phyloP scores from a whole-genome alignment of 2,888 invertebrate species.

The Rugalucina vietnamica region DNA sequence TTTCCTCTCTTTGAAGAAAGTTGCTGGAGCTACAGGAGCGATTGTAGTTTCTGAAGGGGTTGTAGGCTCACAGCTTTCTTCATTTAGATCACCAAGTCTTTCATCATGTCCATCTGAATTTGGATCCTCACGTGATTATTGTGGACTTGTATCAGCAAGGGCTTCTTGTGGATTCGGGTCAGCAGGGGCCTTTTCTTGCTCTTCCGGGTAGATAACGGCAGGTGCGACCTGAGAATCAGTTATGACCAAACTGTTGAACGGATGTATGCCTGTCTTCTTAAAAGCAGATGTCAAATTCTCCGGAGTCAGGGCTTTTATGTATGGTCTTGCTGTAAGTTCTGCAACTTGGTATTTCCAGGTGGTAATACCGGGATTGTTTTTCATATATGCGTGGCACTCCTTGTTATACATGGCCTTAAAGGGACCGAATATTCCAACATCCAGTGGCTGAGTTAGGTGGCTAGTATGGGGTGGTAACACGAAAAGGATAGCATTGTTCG shows the following conservation, averaged over 20 bases:
- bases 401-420: conserved; percentile 29
- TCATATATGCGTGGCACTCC: conserved; percentile 22
- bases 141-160: not conserved
- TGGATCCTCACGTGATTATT: no score
- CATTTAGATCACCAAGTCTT: no score
- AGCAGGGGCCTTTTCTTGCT: not conserved
- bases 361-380: not conserved
- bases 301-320: not conserved
- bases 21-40: no score
- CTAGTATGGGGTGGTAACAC: conserved; percentile 21
- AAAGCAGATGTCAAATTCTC: not conserved
- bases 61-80: no score
- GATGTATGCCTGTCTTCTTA: no score
- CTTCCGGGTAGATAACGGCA: no score
- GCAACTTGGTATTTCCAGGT: not conserved
- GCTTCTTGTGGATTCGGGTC: not conserved
- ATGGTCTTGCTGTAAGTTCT: not conserved
- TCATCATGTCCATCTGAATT: no score
- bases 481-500: not conserved
- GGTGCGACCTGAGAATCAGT: not conserved
- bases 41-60: no score
- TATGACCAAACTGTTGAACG: not conserved
- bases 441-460: conserved; percentile 45
- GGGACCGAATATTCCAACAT: conserved; percentile 45
- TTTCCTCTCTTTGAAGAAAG: no score